Percentiles rank a stretch among this genome's conserved stretches.
phyloP scores from a whole-genome alignment of 2,797 vertebrate species.

The Paratrypauchen microcephalus region DNA sequence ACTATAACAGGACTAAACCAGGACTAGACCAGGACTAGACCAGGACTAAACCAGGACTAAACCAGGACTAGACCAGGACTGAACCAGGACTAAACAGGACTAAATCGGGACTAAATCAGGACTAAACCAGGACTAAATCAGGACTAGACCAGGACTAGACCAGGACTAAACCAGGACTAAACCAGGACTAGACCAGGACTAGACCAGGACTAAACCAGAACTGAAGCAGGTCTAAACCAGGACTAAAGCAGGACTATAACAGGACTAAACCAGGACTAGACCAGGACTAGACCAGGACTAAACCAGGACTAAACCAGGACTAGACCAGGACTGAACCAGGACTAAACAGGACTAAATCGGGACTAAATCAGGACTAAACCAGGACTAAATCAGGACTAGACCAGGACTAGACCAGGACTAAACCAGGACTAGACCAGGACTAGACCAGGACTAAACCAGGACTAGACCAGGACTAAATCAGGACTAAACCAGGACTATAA shows the following conservation, averaged over 20 bases:
- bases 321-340: too few relatives aligned
- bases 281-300: too few relatives aligned
- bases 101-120: neutral
- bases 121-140: neutral
- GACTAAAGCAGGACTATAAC: neutral
- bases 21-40: neutral
- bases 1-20: neutral
- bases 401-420: too few relatives aligned
- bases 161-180: neutral
- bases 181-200: neutral
- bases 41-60: conserved; percentile 76
- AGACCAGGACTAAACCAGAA: neutral
- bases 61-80: neutral
- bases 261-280: too few relatives aligned
- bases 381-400: too few relatives aligned
- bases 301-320: too few relatives aligned
- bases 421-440: too few relatives aligned
- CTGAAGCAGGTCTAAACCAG: neutral
- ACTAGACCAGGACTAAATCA: too few relatives aligned
- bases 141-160: neutral
- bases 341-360: too few relatives aligned
- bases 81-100: neutral
- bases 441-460: too few relatives aligned
- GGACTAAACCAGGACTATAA: too few relatives aligned
- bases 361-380: too few relatives aligned